Evolutionary conservation across 2,113 vertebrate species (phyloP).

Genomic region (Murina feae): DNA sequence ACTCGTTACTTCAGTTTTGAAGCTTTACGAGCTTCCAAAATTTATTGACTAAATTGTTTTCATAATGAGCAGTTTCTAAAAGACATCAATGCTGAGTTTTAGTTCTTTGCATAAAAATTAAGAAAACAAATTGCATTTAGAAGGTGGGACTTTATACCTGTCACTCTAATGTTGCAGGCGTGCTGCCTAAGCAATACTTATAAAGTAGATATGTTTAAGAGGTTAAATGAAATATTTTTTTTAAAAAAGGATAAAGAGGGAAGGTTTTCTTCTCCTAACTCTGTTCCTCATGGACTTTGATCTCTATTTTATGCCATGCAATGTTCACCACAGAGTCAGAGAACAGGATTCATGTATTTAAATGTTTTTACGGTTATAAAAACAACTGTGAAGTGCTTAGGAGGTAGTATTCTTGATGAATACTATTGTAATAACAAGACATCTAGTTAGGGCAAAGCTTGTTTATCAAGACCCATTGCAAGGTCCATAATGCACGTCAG

Average conservation of each 20-base stretch:
- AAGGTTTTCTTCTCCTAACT: neutral
- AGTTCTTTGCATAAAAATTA: neutral
- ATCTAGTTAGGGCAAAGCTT: neutral
- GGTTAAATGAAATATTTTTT: neutral
- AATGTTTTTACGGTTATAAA: neutral
- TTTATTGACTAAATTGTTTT: conserved; percentile 33
- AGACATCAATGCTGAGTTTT: neutral
- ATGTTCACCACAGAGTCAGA: neutral
- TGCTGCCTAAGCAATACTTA: neutral
- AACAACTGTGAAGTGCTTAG: neutral
- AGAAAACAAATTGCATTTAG: neutral
- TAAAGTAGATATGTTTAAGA: neutral
- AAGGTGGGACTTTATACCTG: neutral
- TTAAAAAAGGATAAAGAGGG: neutral
- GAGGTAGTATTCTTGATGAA: neutral
- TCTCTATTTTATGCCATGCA: neutral
- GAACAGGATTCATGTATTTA: neutral
- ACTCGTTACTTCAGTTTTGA: neutral
- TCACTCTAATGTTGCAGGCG: neutral
- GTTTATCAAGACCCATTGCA: neutral
- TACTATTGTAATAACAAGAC: neutral
- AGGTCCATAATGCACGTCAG: neutral
- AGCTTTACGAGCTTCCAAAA: neutral
- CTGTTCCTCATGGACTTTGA: neutral
- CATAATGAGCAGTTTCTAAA: conserved; percentile 17